These are phyloP conservation scores for Holacanthus passer DNA, from an alignment of 2,113 vertebrate species.

Conservation along the genomic window DNA sequence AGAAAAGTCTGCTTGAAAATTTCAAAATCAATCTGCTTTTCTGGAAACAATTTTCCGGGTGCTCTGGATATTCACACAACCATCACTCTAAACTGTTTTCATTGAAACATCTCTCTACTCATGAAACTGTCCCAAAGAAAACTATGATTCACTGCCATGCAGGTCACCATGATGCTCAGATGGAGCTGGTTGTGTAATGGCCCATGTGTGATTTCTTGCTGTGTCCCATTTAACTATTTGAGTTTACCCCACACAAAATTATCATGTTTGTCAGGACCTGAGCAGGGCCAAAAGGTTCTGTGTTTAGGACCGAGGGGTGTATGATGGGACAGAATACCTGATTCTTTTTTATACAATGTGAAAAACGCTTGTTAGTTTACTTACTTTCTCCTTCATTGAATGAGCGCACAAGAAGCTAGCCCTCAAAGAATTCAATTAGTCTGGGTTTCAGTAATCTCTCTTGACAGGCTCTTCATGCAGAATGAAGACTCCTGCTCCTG, in stretches of 20 bases:
- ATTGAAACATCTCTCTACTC: background rate
- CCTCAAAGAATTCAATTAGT: constrained; percentile 17
- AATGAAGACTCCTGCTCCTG: constrained; percentile 5
- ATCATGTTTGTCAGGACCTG: constrained; percentile 23
- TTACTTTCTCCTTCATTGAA: background rate
- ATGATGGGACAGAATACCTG: background rate
- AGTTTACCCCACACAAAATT: background rate
- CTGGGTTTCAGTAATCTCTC: constrained; percentile 21
- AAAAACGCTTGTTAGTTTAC: background rate
- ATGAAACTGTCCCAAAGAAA: constrained; percentile 5
- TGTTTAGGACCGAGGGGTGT: background rate
- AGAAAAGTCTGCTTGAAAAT: background rate
- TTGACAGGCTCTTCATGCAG: constrained; percentile 35
- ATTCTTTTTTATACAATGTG: background rate
- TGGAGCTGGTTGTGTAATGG: constrained; percentile 52
- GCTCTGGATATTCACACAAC: too few relatives aligned
- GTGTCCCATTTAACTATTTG: constrained; percentile 52
- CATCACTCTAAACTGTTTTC: background rate
- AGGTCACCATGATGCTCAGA: constrained; percentile 8
- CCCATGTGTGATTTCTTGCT: constrained; percentile 54
- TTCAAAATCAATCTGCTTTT: background rate
- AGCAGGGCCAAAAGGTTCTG: background rate
- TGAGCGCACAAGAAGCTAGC: background rate
- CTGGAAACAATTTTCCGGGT: too few relatives aligned
- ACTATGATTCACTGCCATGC: background rate